A percentile compares a stretch with the other conserved stretches of the same genome.
These are phyloP conservation scores for Miichthys miiuy DNA, from an alignment of 2,797 vertebrate genomes.

Conservation along the genomic window DNA sequence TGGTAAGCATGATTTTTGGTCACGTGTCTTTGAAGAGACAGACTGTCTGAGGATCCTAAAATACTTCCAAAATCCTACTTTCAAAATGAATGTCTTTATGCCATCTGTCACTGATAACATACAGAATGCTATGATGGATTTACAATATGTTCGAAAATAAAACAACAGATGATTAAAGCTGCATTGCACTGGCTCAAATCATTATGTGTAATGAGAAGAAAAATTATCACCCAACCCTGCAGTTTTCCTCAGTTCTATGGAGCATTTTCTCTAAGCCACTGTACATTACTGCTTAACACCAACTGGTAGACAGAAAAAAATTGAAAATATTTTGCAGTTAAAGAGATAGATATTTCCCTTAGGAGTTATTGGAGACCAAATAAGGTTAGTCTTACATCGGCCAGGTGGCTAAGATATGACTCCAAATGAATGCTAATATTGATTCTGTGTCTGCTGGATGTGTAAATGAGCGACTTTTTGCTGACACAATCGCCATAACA, in stretches of 20 bases:
- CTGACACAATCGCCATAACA: not conserved
- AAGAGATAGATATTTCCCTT: not conserved
- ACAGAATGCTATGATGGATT: not conserved
- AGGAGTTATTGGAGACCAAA: not conserved
- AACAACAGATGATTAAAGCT: not conserved
- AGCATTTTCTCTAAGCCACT: too few species aligned
- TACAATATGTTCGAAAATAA: not conserved
- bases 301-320: not conserved
- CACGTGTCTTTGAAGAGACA: not conserved
- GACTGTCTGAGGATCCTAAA: not conserved
- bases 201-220: too few species aligned
- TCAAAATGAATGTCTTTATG: not conserved
- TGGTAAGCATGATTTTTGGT: not conserved
- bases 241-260: too few species aligned
- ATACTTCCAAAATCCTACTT: not conserved
- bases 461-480: not conserved
- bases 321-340: not conserved
- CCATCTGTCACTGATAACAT: not conserved
- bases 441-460: not conserved
- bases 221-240: too few species aligned
- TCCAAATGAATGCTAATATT: not conserved
- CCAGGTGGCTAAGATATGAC: not conserved
- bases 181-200: too few species aligned
- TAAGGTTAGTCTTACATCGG: not conserved
- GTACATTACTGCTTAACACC: not conserved